Base-by-base conservation (phyloP, 2,888 invertebrate species). In the Acleris laterana region DNA sequence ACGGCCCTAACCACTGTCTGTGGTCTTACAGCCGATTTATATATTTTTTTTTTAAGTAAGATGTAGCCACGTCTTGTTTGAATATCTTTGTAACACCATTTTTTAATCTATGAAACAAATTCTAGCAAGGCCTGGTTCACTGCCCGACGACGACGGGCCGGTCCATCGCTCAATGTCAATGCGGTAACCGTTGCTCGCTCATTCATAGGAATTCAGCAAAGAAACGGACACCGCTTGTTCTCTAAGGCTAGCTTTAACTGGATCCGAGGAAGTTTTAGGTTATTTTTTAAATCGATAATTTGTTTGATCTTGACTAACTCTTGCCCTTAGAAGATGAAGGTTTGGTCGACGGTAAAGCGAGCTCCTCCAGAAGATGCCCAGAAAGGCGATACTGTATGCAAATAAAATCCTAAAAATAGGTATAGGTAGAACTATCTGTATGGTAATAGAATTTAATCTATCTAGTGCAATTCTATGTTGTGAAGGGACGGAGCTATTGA, bases 151-250 rank as follows among this genome's bases (percentile, higher is more conserved):
- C 75, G 75, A 77, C 32, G 49, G 32, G 46, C 74, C 76, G 75
- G 78, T 79, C 85, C 78, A 87, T 88, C 87, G 85, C 82, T 88
- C 87, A 87, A 84, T 79, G 87, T 87, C 87, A 85, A 78, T 82
- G 82, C 77, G 80, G 75, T 78, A 79, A 78, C 78, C 75, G 75
- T 74, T 79, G 82, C 84, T 83, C 83, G 85, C 78, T 80, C 77
- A 76, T 75, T 77, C 78, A 80, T 83, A 78, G 79, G 48, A 17
- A 28, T 32, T 52, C 48, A 52, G 17, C 82, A 84, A 85, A 88
- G 86, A 86, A 89, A 86, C 87, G 83, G 83, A 81, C 79, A 77
- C 83, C 79, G 88, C 89, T 89, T 89, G 84, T 89, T 89, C 83
- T 81, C 80, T 78, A 76, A 73, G 73, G 25, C 22, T 46, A 42